These are phyloP conservation scores for Tetranychus piercei DNA, from an alignment of 2,888 invertebrate species.

Conservation along the genomic window DNA sequence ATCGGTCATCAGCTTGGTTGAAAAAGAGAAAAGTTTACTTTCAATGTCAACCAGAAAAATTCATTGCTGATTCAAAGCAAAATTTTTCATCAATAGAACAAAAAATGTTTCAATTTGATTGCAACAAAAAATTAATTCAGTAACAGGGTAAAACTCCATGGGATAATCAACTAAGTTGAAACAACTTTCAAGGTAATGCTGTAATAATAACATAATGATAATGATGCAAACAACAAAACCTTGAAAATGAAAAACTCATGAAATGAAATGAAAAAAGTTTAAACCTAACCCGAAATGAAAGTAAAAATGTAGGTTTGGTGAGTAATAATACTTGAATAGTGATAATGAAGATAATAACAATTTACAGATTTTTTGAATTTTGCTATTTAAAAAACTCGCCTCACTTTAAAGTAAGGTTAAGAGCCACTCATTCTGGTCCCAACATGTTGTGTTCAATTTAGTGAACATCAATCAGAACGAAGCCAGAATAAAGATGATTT, in stretches of 20 bases:
- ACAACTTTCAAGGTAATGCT: neutral
- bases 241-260: too few relatives aligned
- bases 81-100: neutral
- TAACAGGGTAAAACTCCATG: neutral
- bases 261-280: too few relatives aligned
- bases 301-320: neutral
- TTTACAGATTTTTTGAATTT: neutral
- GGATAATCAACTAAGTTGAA: neutral
- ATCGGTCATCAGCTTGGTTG: too few relatives aligned
- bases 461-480: too few relatives aligned
- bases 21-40: too few relatives aligned
- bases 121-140: neutral
- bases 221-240: too few relatives aligned
- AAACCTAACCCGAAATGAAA: neutral
- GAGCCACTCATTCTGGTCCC: neutral
- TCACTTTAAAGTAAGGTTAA: neutral
- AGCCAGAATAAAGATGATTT: too few relatives aligned
- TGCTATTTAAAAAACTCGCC: neutral
- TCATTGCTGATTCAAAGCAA: too few relatives aligned
- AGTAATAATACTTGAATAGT: neutral
- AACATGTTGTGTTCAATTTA: too few relatives aligned
- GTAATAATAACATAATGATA: too few relatives aligned
- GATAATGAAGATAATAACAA: neutral
- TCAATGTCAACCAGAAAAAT: too few relatives aligned
- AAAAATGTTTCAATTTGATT: neutral